These are phyloP conservation scores for Nyctereutes procyonoides DNA, from an alignment of 2,113 vertebrate genomes.

Conservation along the genomic window DNA sequence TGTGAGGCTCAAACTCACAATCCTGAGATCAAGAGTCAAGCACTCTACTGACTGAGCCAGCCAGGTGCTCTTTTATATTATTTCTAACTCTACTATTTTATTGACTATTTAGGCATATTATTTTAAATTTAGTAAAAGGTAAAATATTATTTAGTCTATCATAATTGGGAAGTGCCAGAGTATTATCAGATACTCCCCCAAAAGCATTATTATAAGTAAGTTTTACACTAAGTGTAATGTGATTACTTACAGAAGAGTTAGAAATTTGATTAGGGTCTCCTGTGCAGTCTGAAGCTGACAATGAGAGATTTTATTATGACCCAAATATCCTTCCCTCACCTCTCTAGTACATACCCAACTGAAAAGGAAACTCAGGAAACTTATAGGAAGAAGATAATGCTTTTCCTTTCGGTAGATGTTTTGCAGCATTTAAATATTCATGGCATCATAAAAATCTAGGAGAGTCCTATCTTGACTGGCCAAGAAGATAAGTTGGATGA, in stretches of 20 bases:
- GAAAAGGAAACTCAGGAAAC: constrained; percentile 27
- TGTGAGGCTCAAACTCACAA: not conserved
- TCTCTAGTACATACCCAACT: not conserved
- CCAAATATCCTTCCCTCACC: not conserved
- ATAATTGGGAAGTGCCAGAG: not conserved
- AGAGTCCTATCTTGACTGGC: not conserved
- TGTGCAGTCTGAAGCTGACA: not conserved
- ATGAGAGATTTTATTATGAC: not conserved
- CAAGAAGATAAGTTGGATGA: not conserved
- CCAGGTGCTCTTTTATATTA: not conserved
- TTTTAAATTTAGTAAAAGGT: constrained; percentile 40
- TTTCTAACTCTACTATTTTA: not conserved
- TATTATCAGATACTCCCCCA: not conserved
- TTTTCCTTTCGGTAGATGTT: not conserved
- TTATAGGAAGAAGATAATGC: not conserved
- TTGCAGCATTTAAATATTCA: constrained; percentile 26
- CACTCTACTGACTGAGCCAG: not conserved
- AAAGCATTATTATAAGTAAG: constrained; percentile 33
- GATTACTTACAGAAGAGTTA: constrained; percentile 60
- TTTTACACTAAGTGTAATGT: constrained; percentile 25
- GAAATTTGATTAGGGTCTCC: constrained; percentile 44
- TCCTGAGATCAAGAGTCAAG: not conserved
- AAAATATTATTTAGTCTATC: constrained; percentile 16
- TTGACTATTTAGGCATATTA: constrained; percentile 16
- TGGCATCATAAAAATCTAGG: not conserved